A percentile compares a stretch with the other conserved stretches of the same genome.
Conservation (phyloP, 2,797 vertebrate species). For the Acanthurus lineatus region DNA sequence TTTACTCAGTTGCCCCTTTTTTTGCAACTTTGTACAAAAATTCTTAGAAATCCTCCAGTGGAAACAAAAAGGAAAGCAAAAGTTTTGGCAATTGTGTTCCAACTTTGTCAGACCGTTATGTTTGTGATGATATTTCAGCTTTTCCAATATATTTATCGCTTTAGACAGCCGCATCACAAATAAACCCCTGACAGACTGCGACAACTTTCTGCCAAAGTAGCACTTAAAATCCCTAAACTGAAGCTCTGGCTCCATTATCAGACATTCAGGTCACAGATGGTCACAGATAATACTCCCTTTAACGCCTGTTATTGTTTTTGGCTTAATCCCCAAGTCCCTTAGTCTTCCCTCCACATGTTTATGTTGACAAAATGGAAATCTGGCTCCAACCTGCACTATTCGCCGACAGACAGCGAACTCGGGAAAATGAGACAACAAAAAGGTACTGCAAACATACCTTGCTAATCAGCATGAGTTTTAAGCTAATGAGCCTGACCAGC, state of each 20-base stretch:
- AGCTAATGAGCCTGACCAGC: slow-evolving; percentile 25
- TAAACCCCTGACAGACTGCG: slow-evolving; percentile 23
- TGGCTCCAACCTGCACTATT: slow-evolving; percentile 38
- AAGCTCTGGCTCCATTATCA: slow-evolving; percentile 34
- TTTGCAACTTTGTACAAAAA: background rate
- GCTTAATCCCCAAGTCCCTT: slow-evolving; percentile 22
- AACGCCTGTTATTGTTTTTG: slow-evolving; percentile 49
- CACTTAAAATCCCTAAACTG: slow-evolving; percentile 33
- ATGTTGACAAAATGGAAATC: slow-evolving; percentile 39
- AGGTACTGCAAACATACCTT: slow-evolving; percentile 1
- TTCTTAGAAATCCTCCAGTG: background rate
- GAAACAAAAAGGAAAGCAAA: background rate
- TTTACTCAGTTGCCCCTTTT: background rate
- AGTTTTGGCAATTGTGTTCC: background rate
- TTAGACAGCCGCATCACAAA: slow-evolving; percentile 18
- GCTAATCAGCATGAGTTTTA: slow-evolving; percentile 12
- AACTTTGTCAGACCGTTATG: slow-evolving; percentile 2
- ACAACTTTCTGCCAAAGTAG: slow-evolving; percentile 30
- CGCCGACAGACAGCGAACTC: slow-evolving; percentile 25
- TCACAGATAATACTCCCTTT: slow-evolving; percentile 54
- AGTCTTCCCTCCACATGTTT: slow-evolving; percentile 29
- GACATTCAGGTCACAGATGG: slow-evolving; percentile 64
- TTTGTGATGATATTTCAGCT: slow-evolving; percentile 9
- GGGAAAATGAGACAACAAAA: slow-evolving; percentile 18
- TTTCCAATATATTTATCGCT: slow-evolving; percentile 13